These are phyloP conservation scores for Sebastes oblongus DNA, from an alignment of 2,797 vertebrate genomes.

Conservation along the genomic window DNA sequence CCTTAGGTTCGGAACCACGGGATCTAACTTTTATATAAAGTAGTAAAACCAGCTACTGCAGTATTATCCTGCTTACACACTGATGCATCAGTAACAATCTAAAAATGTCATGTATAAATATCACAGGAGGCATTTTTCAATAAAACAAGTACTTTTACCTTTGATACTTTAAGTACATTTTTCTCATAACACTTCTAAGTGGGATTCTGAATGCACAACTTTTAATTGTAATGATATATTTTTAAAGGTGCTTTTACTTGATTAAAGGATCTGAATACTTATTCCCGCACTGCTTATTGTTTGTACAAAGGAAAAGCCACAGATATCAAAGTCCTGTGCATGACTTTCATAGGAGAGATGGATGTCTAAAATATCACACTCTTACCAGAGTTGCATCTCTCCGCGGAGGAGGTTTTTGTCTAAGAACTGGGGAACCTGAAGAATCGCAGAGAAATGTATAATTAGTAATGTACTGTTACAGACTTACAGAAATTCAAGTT, in stretches of 20 bases:
- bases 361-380: neutral
- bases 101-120: neutral
- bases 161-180: neutral
- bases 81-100: neutral
- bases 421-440: slow-evolving; percentile 94
- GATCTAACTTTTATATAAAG: neutral
- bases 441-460: neutral
- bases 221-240: neutral
- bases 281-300: neutral
- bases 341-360: neutral
- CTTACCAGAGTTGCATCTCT: slow-evolving; percentile 96
- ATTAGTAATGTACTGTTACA: neutral
- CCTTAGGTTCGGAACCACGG: neutral
- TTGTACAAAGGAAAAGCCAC: neutral
- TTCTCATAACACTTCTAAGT: neutral
- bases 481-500: neutral
- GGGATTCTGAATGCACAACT: neutral
- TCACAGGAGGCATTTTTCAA: neutral
- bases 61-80: neutral
- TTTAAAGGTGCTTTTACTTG: neutral
- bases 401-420: slow-evolving; percentile 95
- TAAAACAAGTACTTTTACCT: neutral
- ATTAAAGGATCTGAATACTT: neutral
- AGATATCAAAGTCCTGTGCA: neutral
- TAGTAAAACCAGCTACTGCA: neutral